Conservation (phyloP, 1,140 invertebrate genomes). For the Diabrotica virgifera region DNA sequence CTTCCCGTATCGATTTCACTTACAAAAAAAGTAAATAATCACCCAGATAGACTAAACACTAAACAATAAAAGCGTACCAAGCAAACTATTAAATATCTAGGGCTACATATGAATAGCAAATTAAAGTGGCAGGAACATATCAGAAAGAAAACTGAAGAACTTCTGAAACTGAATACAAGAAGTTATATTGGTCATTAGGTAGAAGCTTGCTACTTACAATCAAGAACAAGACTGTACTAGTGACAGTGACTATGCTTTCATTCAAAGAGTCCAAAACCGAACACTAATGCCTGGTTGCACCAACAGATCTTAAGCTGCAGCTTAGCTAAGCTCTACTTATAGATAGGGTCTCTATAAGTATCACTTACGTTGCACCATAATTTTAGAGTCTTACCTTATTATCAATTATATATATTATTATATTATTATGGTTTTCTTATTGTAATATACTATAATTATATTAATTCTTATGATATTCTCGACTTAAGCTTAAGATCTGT, state of each 20-base stretch:
- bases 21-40: background rate
- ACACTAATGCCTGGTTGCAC: no score
- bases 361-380: no score
- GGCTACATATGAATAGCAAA: background rate
- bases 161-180: no score
- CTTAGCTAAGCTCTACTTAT: no score
- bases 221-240: background rate
- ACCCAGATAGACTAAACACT: background rate
- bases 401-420: no score
- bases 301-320: no score
- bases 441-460: no score
- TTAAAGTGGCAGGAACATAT: slow-evolving; percentile 2
- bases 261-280: background rate
- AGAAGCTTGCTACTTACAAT: background rate
- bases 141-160: background rate
- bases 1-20: background rate
- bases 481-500: no score
- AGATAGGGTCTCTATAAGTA: no score
- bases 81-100: background rate
- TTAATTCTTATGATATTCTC: no score
- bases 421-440: no score
- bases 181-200: background rate
- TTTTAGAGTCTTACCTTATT: no score
- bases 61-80: background rate
- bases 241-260: background rate